Percentiles rank a stretch among this genome's conserved stretches.
These are phyloP conservation scores for Podarcis siculus DNA, from an alignment of 2,797 vertebrate species.

Conservation along the genomic window DNA sequence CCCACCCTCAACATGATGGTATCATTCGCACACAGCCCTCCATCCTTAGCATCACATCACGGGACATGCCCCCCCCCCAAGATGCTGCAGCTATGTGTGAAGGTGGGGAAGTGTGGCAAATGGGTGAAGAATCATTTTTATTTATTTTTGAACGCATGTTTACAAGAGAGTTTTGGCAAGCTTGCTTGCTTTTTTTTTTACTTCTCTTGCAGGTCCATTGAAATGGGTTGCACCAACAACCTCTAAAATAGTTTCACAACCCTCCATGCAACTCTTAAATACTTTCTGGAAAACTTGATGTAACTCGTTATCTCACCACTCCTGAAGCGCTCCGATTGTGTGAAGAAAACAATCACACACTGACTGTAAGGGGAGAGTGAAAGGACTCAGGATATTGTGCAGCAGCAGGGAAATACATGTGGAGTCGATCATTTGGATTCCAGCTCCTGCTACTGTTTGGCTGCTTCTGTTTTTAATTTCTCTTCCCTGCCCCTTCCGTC, in stretches of 20 bases:
- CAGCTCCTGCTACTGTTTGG: conserved; percentile 72
- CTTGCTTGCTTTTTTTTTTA: background rate
- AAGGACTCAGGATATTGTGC: conserved; percentile 23
- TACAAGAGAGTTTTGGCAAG: background rate
- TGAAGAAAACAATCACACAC: background rate
- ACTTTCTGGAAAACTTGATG: background rate
- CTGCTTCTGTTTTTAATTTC: conserved; percentile 64
- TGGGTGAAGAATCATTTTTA: background rate
- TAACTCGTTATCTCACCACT: no score
- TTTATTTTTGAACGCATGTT: background rate
- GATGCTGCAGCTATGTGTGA: background rate
- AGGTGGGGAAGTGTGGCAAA: background rate
- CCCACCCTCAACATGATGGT: background rate
- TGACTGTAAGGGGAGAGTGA: conserved; percentile 22
- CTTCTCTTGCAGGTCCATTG: background rate
- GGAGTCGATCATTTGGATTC: conserved; percentile 63
- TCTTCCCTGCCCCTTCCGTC: background rate
- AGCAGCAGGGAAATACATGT: conserved; percentile 60
- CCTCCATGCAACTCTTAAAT: background rate
- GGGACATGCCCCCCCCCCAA: background rate
- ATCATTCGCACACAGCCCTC: background rate
- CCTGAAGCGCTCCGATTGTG: background rate
- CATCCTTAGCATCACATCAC: no score
- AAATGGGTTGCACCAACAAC: background rate
- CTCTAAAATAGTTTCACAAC: background rate